Conservation (phyloP, 1,140 invertebrate species). For the Micrasema longulum region DNA sequence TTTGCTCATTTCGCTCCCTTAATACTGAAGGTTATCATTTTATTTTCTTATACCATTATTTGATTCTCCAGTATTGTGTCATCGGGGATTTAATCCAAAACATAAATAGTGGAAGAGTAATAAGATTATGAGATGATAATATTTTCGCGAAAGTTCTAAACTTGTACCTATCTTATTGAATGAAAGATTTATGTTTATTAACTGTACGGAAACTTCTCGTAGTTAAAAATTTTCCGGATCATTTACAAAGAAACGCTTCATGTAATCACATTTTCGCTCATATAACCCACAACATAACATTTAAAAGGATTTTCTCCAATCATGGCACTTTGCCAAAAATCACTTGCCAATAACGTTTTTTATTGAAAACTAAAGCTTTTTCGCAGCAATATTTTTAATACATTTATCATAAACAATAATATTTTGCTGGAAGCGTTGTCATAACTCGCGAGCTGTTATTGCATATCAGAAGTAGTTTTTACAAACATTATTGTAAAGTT, state of each 20-base stretch:
- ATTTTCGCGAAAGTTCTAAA: not conserved
- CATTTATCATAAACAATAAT: no score
- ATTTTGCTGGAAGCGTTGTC: no score
- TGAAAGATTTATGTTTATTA: conserved; percentile 5
- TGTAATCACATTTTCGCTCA: conserved; percentile 20
- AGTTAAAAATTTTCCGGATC: conserved; percentile 20
- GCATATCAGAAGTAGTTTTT: no score
- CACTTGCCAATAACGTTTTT: conserved; percentile 17
- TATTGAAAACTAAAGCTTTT: conserved; percentile 24
- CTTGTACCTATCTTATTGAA: not conserved
- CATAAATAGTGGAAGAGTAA: not conserved
- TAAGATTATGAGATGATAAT: no score
- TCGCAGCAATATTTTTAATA: no score
- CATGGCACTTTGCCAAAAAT: conserved; percentile 10
- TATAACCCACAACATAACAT: not conserved
- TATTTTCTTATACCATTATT: no score
- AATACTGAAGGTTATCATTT: no score
- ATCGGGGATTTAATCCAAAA: not conserved
- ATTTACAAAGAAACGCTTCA: conserved; percentile 21
- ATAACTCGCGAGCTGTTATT: no score
- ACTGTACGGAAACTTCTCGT: not conserved
- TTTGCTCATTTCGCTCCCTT: no score
- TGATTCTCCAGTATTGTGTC: no score
- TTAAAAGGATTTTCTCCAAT: conserved; percentile 32
- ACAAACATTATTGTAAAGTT: no score